Base-by-base conservation (phyloP, 2,797 vertebrate genomes). In the Lepidocolaptes lacrymiger region DNA sequence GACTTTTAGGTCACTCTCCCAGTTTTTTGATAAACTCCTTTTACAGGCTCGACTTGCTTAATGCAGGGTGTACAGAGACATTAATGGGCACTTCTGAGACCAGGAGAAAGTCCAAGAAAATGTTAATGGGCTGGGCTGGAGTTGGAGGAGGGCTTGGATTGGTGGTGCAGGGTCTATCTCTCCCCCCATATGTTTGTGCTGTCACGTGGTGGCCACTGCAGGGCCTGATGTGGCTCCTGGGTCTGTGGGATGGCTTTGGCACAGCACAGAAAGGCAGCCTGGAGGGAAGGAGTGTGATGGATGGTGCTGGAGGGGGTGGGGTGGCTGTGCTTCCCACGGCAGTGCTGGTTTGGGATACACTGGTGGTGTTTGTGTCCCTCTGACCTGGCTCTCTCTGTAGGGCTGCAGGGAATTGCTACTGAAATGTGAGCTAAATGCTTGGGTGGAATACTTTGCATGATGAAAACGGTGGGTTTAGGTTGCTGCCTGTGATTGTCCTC, bases 81-180 rank as follows among this genome's bases (percentile, higher is more conserved):
- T 20, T 7, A 21, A 13, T 3, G 34, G 8, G 14, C 9, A 6
- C n/a, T 61, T 55, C 6, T 41, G 23, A 77, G 39, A 16, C n/a
- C 0, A 2, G 39, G 72, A 61, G 24, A 56, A 49, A 68, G 22
- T 18, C 69, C 32, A 66, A 78, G 39, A 36, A 78, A 43, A 30
- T 5, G 19, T 49, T 34, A 41, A 1, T 17, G 15, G 55, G 41
- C 9, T 63, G 72, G 39, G 72, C 72, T 80, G 62, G 68, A 16
- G 1, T 8, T 22, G 27, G 43, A n/a, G 2, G 2, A 74, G 79
- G 61, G 56, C 80, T 81, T 3, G 46, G 80, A 7, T 36, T 17
- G 67, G 63, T n/a, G 77, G 41, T 32, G 71, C 36, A 22, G 43
- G 37, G 39, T 90, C 73, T 95, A 79, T 95, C 91, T 93, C 85